A percentile compares a stretch with the other conserved stretches of the same genome.
Evolutionary conservation across 2,797 vertebrate genomes (phyloP).

Genomic region (Catamblyrhynchus diadema): DNA sequence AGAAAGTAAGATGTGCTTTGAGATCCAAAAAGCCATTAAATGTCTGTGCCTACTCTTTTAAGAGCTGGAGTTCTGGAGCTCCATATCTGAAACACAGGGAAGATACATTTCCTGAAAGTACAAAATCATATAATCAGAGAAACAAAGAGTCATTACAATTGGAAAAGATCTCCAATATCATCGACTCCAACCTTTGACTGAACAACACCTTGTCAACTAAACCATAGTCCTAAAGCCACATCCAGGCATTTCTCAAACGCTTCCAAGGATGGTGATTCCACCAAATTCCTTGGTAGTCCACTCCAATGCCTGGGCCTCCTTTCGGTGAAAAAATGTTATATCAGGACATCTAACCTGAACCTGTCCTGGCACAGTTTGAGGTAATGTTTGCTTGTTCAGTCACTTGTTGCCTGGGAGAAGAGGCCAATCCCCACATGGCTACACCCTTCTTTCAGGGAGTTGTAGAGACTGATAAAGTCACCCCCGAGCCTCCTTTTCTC

Average conservation of each 20-base stretch:
- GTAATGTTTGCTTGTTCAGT: background rate
- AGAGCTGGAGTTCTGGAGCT: background rate
- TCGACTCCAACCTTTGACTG: fast-evolving
- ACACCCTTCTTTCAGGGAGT: background rate
- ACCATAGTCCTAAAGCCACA: background rate
- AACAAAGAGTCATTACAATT: background rate
- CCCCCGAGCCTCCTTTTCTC: background rate
- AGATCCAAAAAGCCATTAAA: background rate
- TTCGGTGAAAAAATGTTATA: background rate
- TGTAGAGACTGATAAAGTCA: background rate
- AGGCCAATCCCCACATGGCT: background rate
- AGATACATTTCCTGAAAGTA: background rate
- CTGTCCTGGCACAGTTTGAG: background rate
- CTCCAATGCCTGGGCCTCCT: background rate
- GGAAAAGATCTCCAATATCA: background rate
- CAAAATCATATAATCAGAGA: background rate
- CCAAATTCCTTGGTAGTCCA: background rate
- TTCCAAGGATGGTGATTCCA: background rate
- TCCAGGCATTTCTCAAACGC: background rate
- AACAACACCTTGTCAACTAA: background rate
- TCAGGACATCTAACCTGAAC: background rate
- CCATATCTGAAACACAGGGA: background rate
- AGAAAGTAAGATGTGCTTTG: background rate
- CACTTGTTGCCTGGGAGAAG: background rate
- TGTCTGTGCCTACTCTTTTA: background rate